A percentile compares a stretch with the other conserved stretches of the same genome.
These are phyloP conservation scores for Procambarus virginalis DNA, from an alignment of 1,140 invertebrate genomes.

Conservation along the genomic window DNA sequence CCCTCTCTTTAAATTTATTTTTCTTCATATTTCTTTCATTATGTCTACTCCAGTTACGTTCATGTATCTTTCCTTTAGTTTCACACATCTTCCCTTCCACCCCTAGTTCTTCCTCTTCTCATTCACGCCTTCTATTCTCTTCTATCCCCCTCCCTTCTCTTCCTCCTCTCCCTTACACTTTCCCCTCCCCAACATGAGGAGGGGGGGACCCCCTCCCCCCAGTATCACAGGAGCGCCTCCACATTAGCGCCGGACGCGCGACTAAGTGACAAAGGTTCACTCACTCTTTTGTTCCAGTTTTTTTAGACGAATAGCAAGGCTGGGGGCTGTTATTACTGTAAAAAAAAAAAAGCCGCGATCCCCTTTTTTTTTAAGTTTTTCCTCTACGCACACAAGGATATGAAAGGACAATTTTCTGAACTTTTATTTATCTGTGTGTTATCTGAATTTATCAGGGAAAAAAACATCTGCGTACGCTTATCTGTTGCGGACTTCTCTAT, in stretches of 20 bases:
- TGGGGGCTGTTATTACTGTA: background rate
- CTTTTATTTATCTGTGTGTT: too few species aligned
- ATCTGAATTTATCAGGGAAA: too few species aligned
- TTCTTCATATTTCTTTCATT: too few species aligned
- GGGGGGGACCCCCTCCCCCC: too few species aligned
- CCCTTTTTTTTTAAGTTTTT: background rate
- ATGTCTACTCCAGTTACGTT: too few species aligned
- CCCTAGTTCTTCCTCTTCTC: background rate
- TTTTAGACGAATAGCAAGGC: background rate
- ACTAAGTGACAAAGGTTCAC: slow-evolving; percentile 10
- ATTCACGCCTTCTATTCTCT: background rate
- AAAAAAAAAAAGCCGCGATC: background rate
- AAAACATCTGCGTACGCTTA: too few species aligned
- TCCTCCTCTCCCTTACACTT: background rate
- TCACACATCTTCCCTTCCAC: background rate
- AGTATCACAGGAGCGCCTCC: background rate
- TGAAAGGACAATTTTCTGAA: background rate
- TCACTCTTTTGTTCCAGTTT: background rate
- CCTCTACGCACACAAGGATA: background rate
- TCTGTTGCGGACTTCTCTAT: background rate
- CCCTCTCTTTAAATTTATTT: background rate
- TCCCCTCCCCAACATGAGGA: background rate
- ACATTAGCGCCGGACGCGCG: background rate
- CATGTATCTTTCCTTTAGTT: background rate
- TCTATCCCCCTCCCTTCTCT: background rate